Evolutionary conservation across 2,797 vertebrate genomes (phyloP).

Genomic region (Periparus ater): DNA sequence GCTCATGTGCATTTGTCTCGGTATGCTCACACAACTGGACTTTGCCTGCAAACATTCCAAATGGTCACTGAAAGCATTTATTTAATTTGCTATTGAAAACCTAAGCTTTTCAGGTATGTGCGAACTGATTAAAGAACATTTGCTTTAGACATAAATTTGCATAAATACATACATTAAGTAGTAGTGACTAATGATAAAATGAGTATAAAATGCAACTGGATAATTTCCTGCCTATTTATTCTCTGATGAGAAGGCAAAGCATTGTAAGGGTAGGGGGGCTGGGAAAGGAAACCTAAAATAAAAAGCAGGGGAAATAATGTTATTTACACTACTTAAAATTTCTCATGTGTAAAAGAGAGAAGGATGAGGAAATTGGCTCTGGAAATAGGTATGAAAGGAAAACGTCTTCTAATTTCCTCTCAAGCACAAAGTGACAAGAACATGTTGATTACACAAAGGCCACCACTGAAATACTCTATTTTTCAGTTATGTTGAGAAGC

Average conservation of each 20-base stretch:
- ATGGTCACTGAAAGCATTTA: not conserved
- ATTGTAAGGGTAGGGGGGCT: not conserved
- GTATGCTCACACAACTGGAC: not conserved
- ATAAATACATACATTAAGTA: conserved; percentile 25
- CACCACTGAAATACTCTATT: not conserved
- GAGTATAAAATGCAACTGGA: conserved; percentile 25
- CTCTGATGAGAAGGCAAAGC: conserved; percentile 21
- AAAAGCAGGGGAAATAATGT: not conserved
- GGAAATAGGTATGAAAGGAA: conserved; percentile 33
- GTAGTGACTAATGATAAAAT: conserved; percentile 32
- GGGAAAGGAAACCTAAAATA: not conserved
- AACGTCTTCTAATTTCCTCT: conserved; percentile 57
- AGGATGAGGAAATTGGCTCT: conserved; percentile 29
- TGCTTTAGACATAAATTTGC: conserved; percentile 37
- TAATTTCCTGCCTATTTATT: conserved; percentile 28
- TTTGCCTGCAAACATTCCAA: not conserved
- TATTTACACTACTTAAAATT: conserved; percentile 34
- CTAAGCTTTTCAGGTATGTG: not conserved
- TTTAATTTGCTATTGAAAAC: conserved; percentile 10
- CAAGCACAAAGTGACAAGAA: not conserved
- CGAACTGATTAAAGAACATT: conserved; percentile 33
- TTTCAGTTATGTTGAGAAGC: not conserved
- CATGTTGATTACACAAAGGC: conserved; percentile 39
- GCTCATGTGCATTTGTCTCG: accelerated
- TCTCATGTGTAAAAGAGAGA: conserved; percentile 41